Evolutionary conservation across 1,140 invertebrate genomes (phyloP).

Genomic region (Zaprionus taronus): DNA sequence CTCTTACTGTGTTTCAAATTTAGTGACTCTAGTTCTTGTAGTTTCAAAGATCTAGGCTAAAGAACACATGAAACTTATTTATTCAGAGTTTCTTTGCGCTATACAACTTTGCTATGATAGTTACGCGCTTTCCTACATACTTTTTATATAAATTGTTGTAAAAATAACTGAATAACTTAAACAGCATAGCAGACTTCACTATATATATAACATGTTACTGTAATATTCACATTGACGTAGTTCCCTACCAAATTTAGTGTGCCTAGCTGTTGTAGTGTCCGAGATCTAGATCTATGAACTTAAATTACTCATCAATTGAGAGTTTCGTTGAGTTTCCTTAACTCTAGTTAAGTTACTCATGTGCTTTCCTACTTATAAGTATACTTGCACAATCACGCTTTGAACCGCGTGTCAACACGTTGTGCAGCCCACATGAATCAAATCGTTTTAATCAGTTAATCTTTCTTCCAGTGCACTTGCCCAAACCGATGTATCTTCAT

Average conservation of each 20-base stretch:
- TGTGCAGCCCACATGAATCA: slow-evolving; percentile 38
- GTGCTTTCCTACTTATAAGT: background rate
- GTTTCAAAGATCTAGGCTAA: background rate
- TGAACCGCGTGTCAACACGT: slow-evolving; percentile 5
- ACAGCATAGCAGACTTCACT: background rate
- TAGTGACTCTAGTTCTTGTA: background rate
- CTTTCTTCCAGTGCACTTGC: background rate
- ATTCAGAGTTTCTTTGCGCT: background rate
- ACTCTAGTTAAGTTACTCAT: background rate
- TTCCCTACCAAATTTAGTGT: background rate
- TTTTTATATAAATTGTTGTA: background rate
- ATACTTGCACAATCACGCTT: background rate
- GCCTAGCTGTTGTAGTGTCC: background rate
- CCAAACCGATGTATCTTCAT: slow-evolving; percentile 35
- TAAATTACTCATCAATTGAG: background rate
- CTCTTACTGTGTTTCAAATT: background rate
- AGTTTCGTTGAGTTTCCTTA: background rate
- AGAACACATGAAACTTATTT: background rate
- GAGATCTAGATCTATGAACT: background rate
- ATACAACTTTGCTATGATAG: background rate
- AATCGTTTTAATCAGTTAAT: slow-evolving; percentile 29
- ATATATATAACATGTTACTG: background rate
- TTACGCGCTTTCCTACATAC: background rate
- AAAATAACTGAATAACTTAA: background rate
- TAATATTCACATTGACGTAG: background rate